phyloP scores from a whole-genome alignment of 2,797 vertebrate genomes.

The Microctenopoma steveboyesi region DNA sequence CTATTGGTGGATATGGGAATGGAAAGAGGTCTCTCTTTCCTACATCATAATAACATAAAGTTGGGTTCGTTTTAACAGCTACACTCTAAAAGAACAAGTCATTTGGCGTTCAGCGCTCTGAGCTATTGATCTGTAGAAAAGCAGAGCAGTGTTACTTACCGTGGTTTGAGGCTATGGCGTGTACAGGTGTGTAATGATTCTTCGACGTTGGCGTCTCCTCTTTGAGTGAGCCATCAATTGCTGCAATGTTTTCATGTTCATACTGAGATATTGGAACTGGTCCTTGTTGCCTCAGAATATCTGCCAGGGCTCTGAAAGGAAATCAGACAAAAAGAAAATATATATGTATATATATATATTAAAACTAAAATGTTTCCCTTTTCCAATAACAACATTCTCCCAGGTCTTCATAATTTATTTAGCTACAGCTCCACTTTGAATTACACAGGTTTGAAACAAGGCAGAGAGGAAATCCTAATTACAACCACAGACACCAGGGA shows the following conservation, averaged over 20 bases:
- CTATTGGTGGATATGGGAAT: conserved; percentile 20
- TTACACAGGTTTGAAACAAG: conserved; percentile 24
- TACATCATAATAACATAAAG: neutral
- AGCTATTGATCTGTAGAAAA: neutral
- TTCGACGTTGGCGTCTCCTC: conserved; percentile 93
- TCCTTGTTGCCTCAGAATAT: conserved; percentile 97
- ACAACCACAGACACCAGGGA: conserved; percentile 37
- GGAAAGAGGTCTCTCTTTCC: neutral
- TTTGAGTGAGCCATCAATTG: conserved; percentile 92
- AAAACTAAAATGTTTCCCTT: conserved; percentile 10
- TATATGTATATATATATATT: neutral
- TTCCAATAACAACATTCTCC: conserved; percentile 18
- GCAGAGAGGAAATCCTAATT: conserved; percentile 56
- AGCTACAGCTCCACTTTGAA: conserved; percentile 42
- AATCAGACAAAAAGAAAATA: conserved; percentile 11
- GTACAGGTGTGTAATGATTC: conserved; percentile 96
- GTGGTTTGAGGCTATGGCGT: conserved; percentile 88
- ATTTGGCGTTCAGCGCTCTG: neutral
- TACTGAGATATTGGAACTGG: conserved; percentile 92
- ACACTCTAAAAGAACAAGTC: neutral
- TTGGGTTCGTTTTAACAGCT: conserved; percentile 7
- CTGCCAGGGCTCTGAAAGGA: conserved; percentile 91
- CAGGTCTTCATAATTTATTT: conserved; percentile 48
- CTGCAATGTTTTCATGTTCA: conserved; percentile 92
- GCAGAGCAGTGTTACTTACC: conserved; percentile 73